phyloP scores from a whole-genome alignment of 2,113 vertebrate genomes.

The Pituophis catenifer region DNA sequence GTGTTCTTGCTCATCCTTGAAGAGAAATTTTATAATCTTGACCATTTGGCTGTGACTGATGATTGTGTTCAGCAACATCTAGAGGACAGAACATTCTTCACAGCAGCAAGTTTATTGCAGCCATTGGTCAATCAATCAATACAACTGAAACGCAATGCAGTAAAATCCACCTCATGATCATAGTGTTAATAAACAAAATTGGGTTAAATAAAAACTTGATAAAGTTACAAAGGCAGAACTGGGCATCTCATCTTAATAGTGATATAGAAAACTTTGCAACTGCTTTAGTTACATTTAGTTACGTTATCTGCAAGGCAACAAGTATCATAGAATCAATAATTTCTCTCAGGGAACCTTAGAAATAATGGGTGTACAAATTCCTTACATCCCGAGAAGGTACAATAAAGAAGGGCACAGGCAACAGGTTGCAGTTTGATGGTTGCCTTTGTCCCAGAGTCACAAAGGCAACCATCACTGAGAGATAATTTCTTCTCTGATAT shows the following conservation, averaged over 20 bases:
- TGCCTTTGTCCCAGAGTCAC: background rate
- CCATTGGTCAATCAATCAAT: background rate
- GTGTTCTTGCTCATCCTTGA: background rate
- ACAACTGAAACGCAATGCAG: background rate
- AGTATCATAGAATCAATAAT: background rate
- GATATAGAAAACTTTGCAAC: background rate
- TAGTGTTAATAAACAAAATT: background rate
- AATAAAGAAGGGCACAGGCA: background rate
- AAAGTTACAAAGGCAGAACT: background rate
- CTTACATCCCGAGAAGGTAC: background rate
- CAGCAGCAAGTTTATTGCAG: background rate
- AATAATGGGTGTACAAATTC: background rate
- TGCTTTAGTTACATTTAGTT: background rate
- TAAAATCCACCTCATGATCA: background rate
- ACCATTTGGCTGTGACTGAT: background rate
- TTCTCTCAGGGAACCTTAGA: background rate
- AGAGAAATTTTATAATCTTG: background rate
- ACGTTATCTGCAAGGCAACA: background rate
- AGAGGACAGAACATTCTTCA: background rate
- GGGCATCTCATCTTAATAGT: background rate
- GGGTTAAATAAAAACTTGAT: background rate
- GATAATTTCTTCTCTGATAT: background rate
- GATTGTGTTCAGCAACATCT: background rate
- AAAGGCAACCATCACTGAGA: background rate
- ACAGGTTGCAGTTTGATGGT: background rate